phyloP scores from a whole-genome alignment of 2,113 vertebrate genomes.

The Rhea americana region DNA sequence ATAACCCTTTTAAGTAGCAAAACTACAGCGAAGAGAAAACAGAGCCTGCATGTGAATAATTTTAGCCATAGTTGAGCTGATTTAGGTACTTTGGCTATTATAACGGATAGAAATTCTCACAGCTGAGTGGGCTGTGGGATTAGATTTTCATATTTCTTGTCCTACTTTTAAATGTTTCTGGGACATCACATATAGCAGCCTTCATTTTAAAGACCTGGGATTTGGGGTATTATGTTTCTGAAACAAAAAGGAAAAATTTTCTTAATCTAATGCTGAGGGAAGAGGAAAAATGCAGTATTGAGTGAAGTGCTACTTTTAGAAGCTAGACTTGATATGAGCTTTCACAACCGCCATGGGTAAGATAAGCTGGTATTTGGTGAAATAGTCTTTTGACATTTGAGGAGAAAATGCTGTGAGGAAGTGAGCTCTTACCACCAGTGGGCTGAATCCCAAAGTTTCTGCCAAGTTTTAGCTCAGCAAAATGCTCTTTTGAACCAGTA shows the following conservation, averaged over 20 bases:
- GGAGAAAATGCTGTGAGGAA: not conserved
- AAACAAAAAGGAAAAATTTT: not conserved
- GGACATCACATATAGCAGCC: not conserved
- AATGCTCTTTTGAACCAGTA: not conserved
- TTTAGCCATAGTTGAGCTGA: constrained; percentile 6
- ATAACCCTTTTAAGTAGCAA: not conserved
- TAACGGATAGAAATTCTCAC: constrained; percentile 27
- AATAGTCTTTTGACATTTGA: constrained; percentile 4
- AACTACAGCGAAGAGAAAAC: not conserved
- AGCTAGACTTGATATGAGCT: not conserved
- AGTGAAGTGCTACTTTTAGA: not conserved
- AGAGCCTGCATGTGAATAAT: not conserved
- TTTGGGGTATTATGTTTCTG: not conserved
- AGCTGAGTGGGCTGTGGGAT: not conserved
- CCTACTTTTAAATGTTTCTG: constrained; percentile 14
- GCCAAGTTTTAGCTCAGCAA: not conserved
- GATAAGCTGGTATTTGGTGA: not conserved
- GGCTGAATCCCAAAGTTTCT: not conserved
- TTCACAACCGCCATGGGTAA: not conserved
- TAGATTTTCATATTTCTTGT: constrained; percentile 41
- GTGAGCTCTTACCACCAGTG: not conserved
- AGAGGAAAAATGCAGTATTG: not conserved
- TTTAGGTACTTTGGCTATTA: not conserved
- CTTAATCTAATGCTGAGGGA: not conserved
- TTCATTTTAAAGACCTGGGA: not conserved